Evolutionary conservation across 2,888 invertebrate genomes (phyloP).

Genomic region (Amorpha juglandis): DNA sequence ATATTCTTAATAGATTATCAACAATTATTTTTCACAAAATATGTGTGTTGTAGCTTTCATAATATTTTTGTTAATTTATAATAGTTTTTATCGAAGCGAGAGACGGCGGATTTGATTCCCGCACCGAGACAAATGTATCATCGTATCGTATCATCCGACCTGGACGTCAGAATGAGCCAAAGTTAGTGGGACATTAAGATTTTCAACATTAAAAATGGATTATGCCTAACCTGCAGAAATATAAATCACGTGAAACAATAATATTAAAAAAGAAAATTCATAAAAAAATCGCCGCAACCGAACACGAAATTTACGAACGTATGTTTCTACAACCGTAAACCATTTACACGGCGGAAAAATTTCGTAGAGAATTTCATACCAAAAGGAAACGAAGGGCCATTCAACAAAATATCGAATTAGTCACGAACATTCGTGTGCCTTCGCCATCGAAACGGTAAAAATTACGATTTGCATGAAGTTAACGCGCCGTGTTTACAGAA

Average conservation of each 20-base stretch:
- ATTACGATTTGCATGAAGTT: conserved; percentile 23
- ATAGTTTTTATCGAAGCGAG: too few relatives aligned
- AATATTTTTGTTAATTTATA: too few relatives aligned
- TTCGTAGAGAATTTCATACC: conserved; percentile 25
- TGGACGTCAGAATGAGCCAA: too few relatives aligned
- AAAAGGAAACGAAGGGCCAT: conserved; percentile 28
- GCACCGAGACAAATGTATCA: too few relatives aligned
- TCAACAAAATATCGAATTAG: conserved; percentile 30
- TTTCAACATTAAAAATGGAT: too few relatives aligned
- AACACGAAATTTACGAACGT: background rate
- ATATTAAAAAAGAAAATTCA: background rate
- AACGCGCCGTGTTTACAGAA: conserved; percentile 2
- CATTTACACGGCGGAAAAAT: conserved; percentile 26
- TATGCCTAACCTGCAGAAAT: too few relatives aligned
- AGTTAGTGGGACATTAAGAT: too few relatives aligned
- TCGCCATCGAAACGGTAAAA: conserved; percentile 23
- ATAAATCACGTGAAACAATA: background rate
- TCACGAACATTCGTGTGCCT: conserved; percentile 28
- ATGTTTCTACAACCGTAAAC: conserved; percentile 22
- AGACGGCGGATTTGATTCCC: too few relatives aligned
- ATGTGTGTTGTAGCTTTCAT: too few relatives aligned
- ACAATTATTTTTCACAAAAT: too few relatives aligned
- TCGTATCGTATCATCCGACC: too few relatives aligned
- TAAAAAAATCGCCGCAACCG: background rate
- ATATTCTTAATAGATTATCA: too few relatives aligned